A percentile compares a stretch with the other conserved stretches of the same genome.
Conservation (phyloP, 2,797 vertebrate genomes). For the Anguilla marmorata region DNA sequence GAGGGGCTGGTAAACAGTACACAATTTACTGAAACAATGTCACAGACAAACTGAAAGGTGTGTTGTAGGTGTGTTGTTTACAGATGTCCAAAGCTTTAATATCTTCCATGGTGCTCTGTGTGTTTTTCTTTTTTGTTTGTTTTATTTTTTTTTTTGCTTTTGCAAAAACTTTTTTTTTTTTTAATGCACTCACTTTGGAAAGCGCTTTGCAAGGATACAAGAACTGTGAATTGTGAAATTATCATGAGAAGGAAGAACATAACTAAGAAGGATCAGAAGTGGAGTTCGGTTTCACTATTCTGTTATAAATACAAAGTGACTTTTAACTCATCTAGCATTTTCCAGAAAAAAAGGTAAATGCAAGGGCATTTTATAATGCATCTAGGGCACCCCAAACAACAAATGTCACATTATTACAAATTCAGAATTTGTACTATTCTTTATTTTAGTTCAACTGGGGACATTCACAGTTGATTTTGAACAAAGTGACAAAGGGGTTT, state of each 20-base stretch:
- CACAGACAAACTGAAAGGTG: not conserved
- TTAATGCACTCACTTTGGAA: not conserved
- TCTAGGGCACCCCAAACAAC: not conserved
- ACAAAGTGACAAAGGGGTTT: conserved; percentile 1
- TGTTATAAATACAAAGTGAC: not conserved
- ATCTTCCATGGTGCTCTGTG: not conserved
- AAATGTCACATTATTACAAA: not conserved
- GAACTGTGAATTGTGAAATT: conserved; percentile 5
- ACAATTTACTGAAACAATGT: not conserved
- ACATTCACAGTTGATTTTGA: not conserved
- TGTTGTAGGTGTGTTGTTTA: conserved; percentile 4
- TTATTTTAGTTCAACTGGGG: conserved; percentile 12
- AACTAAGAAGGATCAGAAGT: not conserved
- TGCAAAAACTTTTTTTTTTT: not conserved
- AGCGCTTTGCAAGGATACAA: not conserved
- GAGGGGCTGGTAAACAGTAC: not conserved
- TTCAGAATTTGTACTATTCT: not conserved
- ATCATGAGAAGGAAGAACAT: not conserved
- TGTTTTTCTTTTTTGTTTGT: not conserved
- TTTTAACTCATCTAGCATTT: not conserved
- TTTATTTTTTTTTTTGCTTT: not conserved
- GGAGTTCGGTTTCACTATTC: not conserved
- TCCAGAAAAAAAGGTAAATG: not conserved
- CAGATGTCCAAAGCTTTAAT: conserved; percentile 17
- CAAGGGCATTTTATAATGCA: not conserved